Base-by-base conservation (phyloP, 2,888 invertebrate genomes). In the Pardosa pseudoannulata region DNA sequence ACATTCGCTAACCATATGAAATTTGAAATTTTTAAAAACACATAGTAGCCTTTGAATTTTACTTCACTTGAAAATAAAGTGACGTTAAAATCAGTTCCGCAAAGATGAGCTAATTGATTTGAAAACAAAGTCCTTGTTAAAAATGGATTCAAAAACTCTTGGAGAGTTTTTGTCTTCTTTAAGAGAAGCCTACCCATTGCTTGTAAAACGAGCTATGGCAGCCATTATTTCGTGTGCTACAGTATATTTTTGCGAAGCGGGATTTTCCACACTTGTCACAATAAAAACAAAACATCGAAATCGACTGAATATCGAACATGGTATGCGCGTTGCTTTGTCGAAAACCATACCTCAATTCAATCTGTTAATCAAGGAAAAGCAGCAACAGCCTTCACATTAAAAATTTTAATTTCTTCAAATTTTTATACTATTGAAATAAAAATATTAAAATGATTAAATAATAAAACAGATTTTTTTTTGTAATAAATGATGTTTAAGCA, bases 301-400 rank as follows among this genome's bases (percentile, higher is more conserved):
- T 78, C 56, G 68, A 78, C 70, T 68, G 70, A 78, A 68, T 78
- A 56, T 70, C 56, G 68, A 70, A 70, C 78, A 70, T 79, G 70
- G 62, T 56, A 79, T 79, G 70, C 78, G 70, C 78, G 70, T 79
- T 79, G 78, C 70, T 79, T 79, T 79, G 78, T 79, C 70, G 78
- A 79, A 70, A 70, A 79, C 78, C 78, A 70, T 79, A 56, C 78
- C 70, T 70, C 70, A 70, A 79, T 79, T 70, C 70, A 79, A 79
- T 79, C 76, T 76, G 67, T 50, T 76, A 46, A 68, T 76, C 76
- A 76, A 76, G 75, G 75, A 75, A 75, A 75, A 74, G 62, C 62
- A 62, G 73, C 46, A 46, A 46, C 46, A 46, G 46, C 46, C 46
- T 46, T 46, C 46, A 16, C 46, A 46, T 46, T 46, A 46, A 46